Percentiles rank a stretch among this genome's conserved stretches.
These are phyloP conservation scores for Lordiphosa andalusiaca DNA, from an alignment of 2,888 invertebrate genomes.

Conservation along the genomic window DNA sequence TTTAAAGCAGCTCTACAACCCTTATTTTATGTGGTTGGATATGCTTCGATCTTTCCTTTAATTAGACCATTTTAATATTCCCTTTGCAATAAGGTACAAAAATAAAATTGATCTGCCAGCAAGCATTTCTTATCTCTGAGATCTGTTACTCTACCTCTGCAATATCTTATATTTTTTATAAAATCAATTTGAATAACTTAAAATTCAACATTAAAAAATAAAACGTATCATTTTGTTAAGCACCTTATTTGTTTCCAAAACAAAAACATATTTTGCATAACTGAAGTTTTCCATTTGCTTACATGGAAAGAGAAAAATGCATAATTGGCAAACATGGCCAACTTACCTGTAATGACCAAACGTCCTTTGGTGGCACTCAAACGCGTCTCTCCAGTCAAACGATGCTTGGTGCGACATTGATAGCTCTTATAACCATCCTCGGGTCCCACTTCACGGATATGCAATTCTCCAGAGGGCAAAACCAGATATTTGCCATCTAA, in stretches of 20 bases:
- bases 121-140: too few species aligned
- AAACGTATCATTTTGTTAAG: not conserved
- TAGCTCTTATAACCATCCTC: constrained; percentile 97
- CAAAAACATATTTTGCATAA: not conserved
- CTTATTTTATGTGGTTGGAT: too few species aligned
- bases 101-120: too few species aligned
- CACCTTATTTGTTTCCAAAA: not conserved
- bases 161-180: too few species aligned
- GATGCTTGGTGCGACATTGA: constrained; percentile 95
- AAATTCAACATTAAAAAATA: not conserved
- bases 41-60: too few species aligned
- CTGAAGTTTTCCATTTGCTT: constrained; percentile 21
- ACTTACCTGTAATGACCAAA: constrained; percentile 96
- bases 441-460: constrained; percentile 96
- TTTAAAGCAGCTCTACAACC: too few species aligned
- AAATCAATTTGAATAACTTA: not conserved
- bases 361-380: constrained; percentile 96
- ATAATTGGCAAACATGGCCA: constrained; percentile 55
- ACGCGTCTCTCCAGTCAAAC: constrained; percentile 94
- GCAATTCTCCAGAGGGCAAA: constrained; percentile 95
- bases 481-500: constrained; percentile 97
- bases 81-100: too few species aligned
- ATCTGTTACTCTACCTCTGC: too few species aligned
- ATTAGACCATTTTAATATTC: too few species aligned
- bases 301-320: not conserved